Conservation (phyloP, 1,140 invertebrate genomes). For the Drosophila melanica region DNA sequence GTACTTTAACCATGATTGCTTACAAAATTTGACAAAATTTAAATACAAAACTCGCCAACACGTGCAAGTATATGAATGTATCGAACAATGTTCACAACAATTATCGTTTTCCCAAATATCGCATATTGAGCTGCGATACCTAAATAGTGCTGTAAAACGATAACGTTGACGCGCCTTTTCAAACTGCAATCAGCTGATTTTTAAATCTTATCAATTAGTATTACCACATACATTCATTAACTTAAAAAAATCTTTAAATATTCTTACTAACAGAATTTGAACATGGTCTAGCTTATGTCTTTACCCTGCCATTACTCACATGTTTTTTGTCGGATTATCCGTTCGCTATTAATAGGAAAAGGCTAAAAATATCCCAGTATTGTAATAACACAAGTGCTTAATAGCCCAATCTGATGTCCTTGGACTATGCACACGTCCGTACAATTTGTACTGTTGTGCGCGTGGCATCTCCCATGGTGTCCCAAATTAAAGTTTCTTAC, state of each 20-base stretch:
- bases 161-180: no score
- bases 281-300: no score
- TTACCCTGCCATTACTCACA: background rate
- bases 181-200: no score
- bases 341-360: constrained; percentile 25
- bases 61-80: constrained; percentile 37
- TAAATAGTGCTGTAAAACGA: constrained; percentile 11
- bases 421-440: constrained; percentile 38
- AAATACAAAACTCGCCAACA: constrained; percentile 53
- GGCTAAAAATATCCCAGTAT: constrained; percentile 63
- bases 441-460: constrained; percentile 10
- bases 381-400: constrained; percentile 57
- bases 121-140: background rate
- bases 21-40: constrained; percentile 29
- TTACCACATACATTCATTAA: no score
- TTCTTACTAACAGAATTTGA: no score
- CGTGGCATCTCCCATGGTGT: constrained; percentile 63
- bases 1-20: constrained; percentile 68
- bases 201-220: no score
- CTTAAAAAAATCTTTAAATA: no score
- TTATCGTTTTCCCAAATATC: constrained; percentile 4
- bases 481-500: constrained; percentile 45
- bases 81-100: background rate
- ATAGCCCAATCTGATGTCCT: constrained; percentile 54
- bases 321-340: background rate